These are phyloP conservation scores for Pygathrix nemaeus DNA, from an alignment of 2,113 vertebrate genomes.

Conservation along the genomic window DNA sequence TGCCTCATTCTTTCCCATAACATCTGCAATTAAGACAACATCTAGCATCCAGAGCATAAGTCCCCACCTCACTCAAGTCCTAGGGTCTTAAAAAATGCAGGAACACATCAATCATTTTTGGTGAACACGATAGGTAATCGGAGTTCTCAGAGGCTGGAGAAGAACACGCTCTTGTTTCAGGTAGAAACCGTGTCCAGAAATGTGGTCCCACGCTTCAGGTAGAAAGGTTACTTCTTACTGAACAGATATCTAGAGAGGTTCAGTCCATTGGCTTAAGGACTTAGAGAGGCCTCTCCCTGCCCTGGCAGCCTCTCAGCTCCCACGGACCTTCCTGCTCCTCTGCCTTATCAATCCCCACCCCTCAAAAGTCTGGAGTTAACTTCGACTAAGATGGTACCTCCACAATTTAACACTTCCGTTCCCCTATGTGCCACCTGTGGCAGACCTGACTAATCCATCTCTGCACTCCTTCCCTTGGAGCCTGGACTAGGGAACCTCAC, in stretches of 20 bases:
- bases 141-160: neutral
- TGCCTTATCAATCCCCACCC: accelerated
- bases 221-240: accelerated
- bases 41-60: accelerated
- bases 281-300: neutral
- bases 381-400: accelerated
- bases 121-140: accelerated
- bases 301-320: neutral
- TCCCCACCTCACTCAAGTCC: accelerated
- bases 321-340: neutral
- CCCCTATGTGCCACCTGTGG: accelerated
- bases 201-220: accelerated
- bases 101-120: accelerated
- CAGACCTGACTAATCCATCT: accelerated
- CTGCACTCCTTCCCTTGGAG: accelerated
- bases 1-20: accelerated
- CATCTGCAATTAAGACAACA: neutral
- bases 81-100: neutral
- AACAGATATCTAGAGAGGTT: neutral
- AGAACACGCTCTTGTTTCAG: accelerated
- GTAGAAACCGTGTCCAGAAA: accelerated
- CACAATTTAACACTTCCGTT: accelerated
- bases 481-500: accelerated
- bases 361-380: neutral
- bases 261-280: neutral